Conservation (phyloP, 37 sponge, comb jelly and placozoan genomes). For the Halisarca cf. caerulea region DNA sequence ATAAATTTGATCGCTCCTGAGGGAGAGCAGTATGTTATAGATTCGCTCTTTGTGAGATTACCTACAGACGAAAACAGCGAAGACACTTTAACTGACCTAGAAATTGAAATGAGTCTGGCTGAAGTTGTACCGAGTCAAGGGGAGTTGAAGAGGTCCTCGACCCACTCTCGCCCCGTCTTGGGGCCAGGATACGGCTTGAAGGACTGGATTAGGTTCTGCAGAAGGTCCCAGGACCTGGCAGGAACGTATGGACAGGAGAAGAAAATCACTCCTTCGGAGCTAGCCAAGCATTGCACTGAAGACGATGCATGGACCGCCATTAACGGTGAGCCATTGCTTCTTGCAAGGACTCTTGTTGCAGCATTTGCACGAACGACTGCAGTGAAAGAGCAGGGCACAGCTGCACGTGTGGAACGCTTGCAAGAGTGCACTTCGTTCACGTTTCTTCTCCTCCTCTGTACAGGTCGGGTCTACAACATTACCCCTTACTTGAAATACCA, state of each 20-base stretch:
- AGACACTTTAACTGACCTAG: too few species aligned
- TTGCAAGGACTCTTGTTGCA: not conserved
- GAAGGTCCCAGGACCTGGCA: slow-evolving; percentile 42
- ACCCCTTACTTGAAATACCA: slow-evolving; percentile 89
- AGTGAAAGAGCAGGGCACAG: not conserved
- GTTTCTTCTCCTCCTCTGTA: too few species aligned
- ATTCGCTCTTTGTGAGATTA: too few species aligned
- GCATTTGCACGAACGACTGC: not conserved
- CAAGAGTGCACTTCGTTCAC: not conserved
- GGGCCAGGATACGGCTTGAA: slow-evolving; percentile 84
- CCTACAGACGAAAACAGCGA: too few species aligned
- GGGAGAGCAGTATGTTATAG: too few species aligned
- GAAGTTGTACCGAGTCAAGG: not conserved
- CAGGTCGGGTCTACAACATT: slow-evolving; percentile 93
- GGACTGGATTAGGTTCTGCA: slow-evolving; percentile 89
- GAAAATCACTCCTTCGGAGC: slow-evolving; percentile 70
- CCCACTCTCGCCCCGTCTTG: slow-evolving; percentile 34
- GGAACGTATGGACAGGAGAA: slow-evolving; percentile 40
- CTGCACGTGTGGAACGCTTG: too few species aligned
- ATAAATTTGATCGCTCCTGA: too few species aligned
- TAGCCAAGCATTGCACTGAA: slow-evolving; percentile 69
- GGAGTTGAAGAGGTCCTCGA: not conserved
- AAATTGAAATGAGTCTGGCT: too few species aligned
- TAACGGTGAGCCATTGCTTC: slow-evolving; percentile 72
- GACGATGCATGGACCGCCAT: slow-evolving; percentile 94